Base-by-base conservation (phyloP, 2,113 vertebrate genomes). In the Trochalopteron elliotii region DNA sequence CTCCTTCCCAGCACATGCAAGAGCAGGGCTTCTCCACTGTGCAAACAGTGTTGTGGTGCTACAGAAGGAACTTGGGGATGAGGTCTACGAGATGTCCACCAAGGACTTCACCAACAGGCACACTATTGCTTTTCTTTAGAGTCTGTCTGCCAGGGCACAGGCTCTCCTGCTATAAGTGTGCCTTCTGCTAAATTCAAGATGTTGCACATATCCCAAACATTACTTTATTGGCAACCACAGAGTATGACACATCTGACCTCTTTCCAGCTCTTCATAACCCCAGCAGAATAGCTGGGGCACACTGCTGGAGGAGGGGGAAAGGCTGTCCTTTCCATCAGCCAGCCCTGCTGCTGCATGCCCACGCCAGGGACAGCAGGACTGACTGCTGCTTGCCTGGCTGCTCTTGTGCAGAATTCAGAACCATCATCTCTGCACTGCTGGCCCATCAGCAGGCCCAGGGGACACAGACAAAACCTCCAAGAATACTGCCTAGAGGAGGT, bases 341-440 rank as follows among this genome's bases (percentile, higher is more conserved):
- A 39, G 59, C 37, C 40, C 1, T 1, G 52, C 31, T 16, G 39
- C 68, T 33, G 55, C 33, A 15, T 0, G 0, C 9, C 33, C 6
- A 6, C 0, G 0, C 3, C 8, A 21, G 18, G 20, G 24, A 5
- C 44, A 31, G 35, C 20, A 75, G 25, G 64, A 19, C 42, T 42
- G 21, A 17, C 39, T 42, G 21, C 45, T 52, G n/a, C 42, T 40
- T 8, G 1, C 13, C 59, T 37, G 17, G 8, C 45, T 83, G 30
- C 18, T 49, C 1, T 1, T 1, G 2, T 3, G 4, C 15, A 28
- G 61, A 20, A 23, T 2, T 3, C 30, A 75, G 33, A 15, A 12
- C 15, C 12, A 3, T 16, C 10, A 1, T 18, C 15, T 31, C 28
- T 7, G 12, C 27, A 23, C 10, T 59, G 50, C 67, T 1, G 3